These are phyloP conservation scores for Alloscopus bannaensis DNA, from an alignment of 2,888 invertebrate species.

Conservation along the genomic window DNA sequence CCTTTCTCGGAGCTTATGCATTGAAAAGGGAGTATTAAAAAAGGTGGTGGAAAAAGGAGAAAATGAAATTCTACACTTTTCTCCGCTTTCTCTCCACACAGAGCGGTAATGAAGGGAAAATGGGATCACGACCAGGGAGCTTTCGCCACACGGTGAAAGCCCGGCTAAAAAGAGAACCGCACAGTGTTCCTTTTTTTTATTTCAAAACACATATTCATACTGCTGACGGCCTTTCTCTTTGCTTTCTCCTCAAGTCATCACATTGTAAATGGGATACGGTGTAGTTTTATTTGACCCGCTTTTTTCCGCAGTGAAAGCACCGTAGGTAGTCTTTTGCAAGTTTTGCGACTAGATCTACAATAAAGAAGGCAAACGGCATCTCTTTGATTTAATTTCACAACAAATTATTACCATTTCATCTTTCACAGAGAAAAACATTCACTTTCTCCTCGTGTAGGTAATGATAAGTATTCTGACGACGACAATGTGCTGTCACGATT, in stretches of 20 bases:
- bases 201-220: constrained; percentile 31
- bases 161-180: too few species aligned
- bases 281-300: background rate
- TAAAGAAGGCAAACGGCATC: too few species aligned
- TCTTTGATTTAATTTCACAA: constrained; percentile 36
- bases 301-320: constrained; percentile 9
- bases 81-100: constrained; percentile 11
- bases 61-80: constrained; percentile 52
- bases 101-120: constrained; percentile 43
- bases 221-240: constrained; percentile 23
- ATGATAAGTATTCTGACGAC: too few species aligned
- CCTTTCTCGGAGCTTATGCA: too few species aligned
- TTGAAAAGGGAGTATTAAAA: constrained; percentile 38
- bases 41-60: constrained; percentile 47
- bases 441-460: background rate
- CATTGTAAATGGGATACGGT: background rate
- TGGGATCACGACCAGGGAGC: constrained; percentile 31
- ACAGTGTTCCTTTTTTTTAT: constrained; percentile 18
- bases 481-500: too few species aligned
- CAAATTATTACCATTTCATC: constrained; percentile 36
- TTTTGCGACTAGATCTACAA: too few species aligned
- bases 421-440: background rate
- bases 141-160: constrained; percentile 18
- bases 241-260: background rate
- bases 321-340: constrained; percentile 26